Percentiles rank a stretch among this genome's conserved stretches.
Conservation (phyloP, 1,140 invertebrate species). For the Heterodera carotae region DNA sequence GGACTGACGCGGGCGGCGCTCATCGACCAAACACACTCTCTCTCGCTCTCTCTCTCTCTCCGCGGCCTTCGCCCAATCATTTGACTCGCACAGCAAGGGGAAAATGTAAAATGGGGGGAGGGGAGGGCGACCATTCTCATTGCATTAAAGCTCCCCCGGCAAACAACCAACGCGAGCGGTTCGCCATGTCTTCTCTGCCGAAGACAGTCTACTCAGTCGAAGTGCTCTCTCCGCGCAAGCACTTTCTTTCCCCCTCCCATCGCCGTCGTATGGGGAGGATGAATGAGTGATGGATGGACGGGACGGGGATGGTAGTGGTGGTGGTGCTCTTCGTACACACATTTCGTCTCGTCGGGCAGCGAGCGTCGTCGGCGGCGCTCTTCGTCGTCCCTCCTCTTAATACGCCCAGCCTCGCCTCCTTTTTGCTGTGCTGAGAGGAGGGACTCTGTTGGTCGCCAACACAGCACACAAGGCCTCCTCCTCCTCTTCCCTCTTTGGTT, state of each 20-base stretch:
- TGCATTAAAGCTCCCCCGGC: constrained; percentile 15
- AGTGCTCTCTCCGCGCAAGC: not conserved
- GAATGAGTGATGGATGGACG: not conserved
- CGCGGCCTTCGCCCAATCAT: not conserved
- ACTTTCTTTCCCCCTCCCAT: not conserved
- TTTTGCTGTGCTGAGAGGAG: not conserved
- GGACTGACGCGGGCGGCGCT: not conserved
- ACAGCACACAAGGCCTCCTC: too few species aligned
- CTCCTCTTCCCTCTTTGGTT: not conserved
- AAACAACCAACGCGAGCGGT: constrained; percentile 4
- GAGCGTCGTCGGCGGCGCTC: not conserved
- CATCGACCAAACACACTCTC: not conserved
- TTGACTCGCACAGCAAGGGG: not conserved
- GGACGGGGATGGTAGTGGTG: too few species aligned
- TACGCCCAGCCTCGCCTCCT: not conserved
- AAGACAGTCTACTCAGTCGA: not conserved
- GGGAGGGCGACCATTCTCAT: not conserved
- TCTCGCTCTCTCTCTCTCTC: not conserved
- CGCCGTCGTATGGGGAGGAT: not conserved
- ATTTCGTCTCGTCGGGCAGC: not conserved
- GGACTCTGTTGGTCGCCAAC: not conserved
- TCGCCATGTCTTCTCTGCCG: not conserved
- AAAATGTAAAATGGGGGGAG: not conserved
- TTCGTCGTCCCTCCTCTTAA: not conserved
- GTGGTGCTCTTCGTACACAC: not conserved